Base-by-base conservation (phyloP, 2,888 invertebrate genomes). In the Pollenia angustigena region DNA sequence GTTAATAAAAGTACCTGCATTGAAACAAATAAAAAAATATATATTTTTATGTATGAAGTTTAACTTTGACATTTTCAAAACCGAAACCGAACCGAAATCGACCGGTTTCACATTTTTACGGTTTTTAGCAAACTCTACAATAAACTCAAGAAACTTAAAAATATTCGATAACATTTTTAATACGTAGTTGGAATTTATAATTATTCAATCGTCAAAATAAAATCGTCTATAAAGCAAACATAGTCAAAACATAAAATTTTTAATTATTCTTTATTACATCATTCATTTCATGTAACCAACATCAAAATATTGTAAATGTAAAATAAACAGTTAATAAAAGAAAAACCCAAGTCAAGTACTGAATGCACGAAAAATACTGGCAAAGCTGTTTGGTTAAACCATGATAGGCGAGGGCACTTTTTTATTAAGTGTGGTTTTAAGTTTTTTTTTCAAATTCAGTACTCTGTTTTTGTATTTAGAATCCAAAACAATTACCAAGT, bases 181-280 rank as follows among this genome's bases (percentile, higher is more conserved):
- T 66, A 74, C 68, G 10, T 16, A n/a, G 60, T 32, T 18, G 32
- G 79, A 84, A 79, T 84, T 68, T 16, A 40, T 74, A 74, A 74
- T 72, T 84, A 23, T 6, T 40, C 56, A 71, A 60, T 44, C 10
- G 10, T 11, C 14, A 12, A 32, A 40, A n/a, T 52, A 62, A 23
- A 42, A 42, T 71, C 69, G 23, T 60, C 54, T 48, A 60, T 60
- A 52, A n/a, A 46, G 58, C 56, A 44, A 48, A 12, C 60, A 54
- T 40, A 48, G 32, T 12, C 40, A 58, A 40, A 62, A 60, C n/a
- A 58, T 48, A 32, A 42, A 64, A 48, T 48, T 42, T 42, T 2
- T 52, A 62, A 75, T 62, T 52, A 76, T 85, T 81, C 81, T 81
- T 42, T 74, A 78, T 81, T 72, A 76, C 72, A 62, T 58, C 68